A percentile compares a stretch with the other conserved stretches of the same genome.
These are phyloP conservation scores for Drosophila orosa DNA, from an alignment of 1,140 invertebrate genomes.

Conservation along the genomic window DNA sequence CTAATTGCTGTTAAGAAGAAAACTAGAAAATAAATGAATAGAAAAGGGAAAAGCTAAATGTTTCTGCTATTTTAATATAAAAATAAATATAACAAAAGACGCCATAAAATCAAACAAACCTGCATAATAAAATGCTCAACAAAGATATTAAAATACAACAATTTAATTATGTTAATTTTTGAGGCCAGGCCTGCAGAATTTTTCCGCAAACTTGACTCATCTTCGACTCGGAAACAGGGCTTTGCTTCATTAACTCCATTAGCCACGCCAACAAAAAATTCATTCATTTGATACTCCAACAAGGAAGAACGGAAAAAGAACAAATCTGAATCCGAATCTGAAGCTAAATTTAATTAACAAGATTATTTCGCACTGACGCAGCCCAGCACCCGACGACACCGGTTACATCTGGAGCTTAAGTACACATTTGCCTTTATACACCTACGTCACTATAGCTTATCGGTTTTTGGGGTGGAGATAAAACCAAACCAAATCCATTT, in stretches of 20 bases:
- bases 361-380: slow-evolving; percentile 40
- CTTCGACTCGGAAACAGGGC: background rate
- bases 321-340: slow-evolving; percentile 34
- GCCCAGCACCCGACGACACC: slow-evolving; percentile 18
- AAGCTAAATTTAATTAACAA: slow-evolving; percentile 50
- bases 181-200: background rate
- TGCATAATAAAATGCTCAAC: background rate
- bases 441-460: slow-evolving; percentile 30
- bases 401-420: slow-evolving; percentile 40
- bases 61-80: background rate
- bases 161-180: slow-evolving; percentile 11
- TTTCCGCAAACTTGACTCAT: slow-evolving; percentile 20
- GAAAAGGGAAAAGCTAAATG: background rate
- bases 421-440: slow-evolving; percentile 3
- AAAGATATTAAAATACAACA: background rate
- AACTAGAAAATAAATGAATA: too few species aligned
- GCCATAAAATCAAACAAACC: too few species aligned
- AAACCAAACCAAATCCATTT: slow-evolving; percentile 12
- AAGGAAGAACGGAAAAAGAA: slow-evolving; percentile 26
- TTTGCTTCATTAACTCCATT: slow-evolving; percentile 28
- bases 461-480: slow-evolving; percentile 19
- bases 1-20: background rate
- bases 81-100: background rate
- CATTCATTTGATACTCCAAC: slow-evolving; percentile 23
- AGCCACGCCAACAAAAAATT: background rate